A percentile compares a stretch with the other conserved stretches of the same genome.
Evolutionary conservation across 2,797 vertebrate genomes (phyloP).

Genomic region (Tinamus major): DNA sequence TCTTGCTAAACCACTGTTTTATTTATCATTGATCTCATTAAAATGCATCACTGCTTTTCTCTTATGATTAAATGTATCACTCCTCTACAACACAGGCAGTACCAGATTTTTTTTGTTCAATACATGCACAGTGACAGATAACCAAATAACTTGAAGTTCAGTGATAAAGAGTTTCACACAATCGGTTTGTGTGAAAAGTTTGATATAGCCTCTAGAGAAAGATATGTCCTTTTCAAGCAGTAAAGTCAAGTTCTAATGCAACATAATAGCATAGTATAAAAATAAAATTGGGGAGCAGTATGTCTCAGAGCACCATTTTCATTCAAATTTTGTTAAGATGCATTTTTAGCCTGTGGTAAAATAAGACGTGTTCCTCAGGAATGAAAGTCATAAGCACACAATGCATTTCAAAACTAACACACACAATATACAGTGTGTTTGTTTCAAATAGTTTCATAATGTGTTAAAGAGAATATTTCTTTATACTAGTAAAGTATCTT

Average conservation of each 20-base stretch:
- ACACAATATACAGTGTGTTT: not conserved
- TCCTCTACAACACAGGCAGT: not conserved
- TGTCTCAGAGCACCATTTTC: not conserved
- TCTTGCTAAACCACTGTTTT: no score
- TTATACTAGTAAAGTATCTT: not conserved
- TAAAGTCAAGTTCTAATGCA: conserved; percentile 23
- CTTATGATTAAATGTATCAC: no score
- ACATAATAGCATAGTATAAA: not conserved
- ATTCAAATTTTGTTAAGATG: conserved; percentile 20
- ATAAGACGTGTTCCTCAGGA: not conserved
- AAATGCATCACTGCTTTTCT: no score
- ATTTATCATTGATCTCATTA: not conserved
- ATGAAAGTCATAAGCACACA: not conserved
- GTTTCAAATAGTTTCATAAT: conserved; percentile 14
- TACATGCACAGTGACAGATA: not conserved
- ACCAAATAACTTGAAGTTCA: not conserved
- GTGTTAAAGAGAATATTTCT: not conserved
- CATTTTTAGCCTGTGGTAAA: not conserved
- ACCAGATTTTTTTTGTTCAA: not conserved
- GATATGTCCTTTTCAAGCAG: not conserved
- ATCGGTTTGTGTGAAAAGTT: not conserved
- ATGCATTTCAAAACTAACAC: not conserved
- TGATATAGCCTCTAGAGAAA: conserved; percentile 10
- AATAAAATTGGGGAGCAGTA: not conserved
- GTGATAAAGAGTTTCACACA: not conserved